Base-by-base conservation (phyloP, 2,888 invertebrate species). In the Callyntrura guangdongensis region DNA sequence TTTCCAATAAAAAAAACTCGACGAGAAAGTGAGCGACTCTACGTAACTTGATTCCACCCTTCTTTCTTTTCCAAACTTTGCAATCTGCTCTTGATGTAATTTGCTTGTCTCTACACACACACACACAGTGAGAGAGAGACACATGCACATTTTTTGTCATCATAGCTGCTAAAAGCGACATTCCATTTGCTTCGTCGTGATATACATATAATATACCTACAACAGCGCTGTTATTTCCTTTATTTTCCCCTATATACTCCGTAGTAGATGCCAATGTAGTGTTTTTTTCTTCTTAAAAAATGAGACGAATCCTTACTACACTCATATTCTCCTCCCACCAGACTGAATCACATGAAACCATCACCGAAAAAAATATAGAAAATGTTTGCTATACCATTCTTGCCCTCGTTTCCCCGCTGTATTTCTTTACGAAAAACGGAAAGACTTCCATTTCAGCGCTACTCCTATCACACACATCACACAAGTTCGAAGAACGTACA, bases 31-130 rank as follows among this genome's bases (percentile, higher is more conserved):
- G 77, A 77, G 86, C 61, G 67, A 87, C 64, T 79, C 81, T 81
- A 53, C 27, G 79, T 79, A 87, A 87, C 79, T 87, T 87, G 87
- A 79, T 87, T 87, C 87, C 87, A 81, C 49, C 85, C 85, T 8
- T 56, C 74, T 61, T 87, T 64, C 61, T 77, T 86, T 77, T 69
- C 64, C 79, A 87, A 87, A 87, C 87, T 87, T 87, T 87, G 87
- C 87, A 87, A 87, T 87, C 87, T 87, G 69, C 79, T 87, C 81
- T 81, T 87, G 87, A 87, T 87, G 87, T 87, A 87, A 87, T 87
- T 87, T 87, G 79, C 87, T 81, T 53, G 87, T 67, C 81, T 64
- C n/a, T n/a, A n/a, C n/a, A n/a, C n/a, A n/a, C n/a, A n/a, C n/a
- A 47, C 74, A 74, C 56, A 77, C 36, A 36, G 36, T 36, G 36